phyloP scores from a whole-genome alignment of 2,888 invertebrate genomes.

The Diplazon laetatorius region DNA sequence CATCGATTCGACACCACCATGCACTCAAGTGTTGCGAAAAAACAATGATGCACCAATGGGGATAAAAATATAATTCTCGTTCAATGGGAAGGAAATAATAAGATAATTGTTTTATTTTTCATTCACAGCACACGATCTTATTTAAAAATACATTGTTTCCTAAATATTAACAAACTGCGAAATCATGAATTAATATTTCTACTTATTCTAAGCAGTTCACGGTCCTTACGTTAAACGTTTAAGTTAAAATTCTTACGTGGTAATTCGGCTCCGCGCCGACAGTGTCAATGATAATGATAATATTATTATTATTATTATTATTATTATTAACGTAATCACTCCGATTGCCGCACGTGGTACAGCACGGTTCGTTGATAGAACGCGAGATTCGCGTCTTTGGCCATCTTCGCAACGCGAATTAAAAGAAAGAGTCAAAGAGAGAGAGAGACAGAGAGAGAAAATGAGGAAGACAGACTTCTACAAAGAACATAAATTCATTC shows the following conservation, averaged over 20 bases:
- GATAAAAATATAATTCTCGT: too few species aligned
- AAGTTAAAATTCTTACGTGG: slow-evolving; percentile 55
- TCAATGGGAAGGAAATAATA: slow-evolving; percentile 67
- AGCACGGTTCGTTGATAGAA: slow-evolving; percentile 20
- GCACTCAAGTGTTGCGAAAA: too few species aligned
- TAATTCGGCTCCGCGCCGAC: slow-evolving; percentile 57
- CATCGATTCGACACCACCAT: too few species aligned
- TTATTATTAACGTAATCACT: slow-evolving; percentile 39
- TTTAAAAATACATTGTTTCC: slow-evolving; percentile 73
- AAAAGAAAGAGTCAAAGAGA: slow-evolving; percentile 6
- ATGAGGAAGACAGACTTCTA: slow-evolving; percentile 7
- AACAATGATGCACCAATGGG: too few species aligned
- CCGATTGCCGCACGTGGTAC: slow-evolving; percentile 18
- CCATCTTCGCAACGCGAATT: slow-evolving; percentile 13
- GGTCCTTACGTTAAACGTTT: slow-evolving; percentile 57
- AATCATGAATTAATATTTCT: slow-evolving; percentile 64
- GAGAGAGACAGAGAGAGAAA: background rate
- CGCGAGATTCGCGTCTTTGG: slow-evolving; percentile 17
- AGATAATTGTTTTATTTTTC: slow-evolving; percentile 19
- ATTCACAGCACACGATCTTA: slow-evolving; percentile 75
- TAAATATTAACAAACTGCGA: slow-evolving; percentile 67
- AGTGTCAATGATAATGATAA: slow-evolving; percentile 63
- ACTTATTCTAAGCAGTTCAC: slow-evolving; percentile 68
- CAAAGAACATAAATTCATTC: slow-evolving; percentile 41
- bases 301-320: background rate